A percentile compares a stretch with the other conserved stretches of the same genome.
Evolutionary conservation across 2,888 invertebrate genomes (phyloP).

Genomic region (Drosophila subsilvestris): DNA sequence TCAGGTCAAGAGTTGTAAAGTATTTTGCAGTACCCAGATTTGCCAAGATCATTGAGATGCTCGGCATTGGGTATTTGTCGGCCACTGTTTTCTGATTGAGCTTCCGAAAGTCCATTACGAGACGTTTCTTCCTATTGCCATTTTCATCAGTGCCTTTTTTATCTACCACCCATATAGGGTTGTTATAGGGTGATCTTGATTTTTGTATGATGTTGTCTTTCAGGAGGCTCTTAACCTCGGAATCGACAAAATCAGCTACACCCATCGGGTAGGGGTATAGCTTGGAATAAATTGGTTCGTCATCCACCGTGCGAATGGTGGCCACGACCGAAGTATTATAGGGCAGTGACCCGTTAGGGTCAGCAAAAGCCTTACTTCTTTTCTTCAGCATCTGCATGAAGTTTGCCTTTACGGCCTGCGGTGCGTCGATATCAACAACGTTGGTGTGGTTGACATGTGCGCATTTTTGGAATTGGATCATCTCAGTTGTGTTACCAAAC

Average conservation of each 20-base stretch:
- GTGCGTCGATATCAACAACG: too few species aligned
- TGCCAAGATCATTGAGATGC: background rate
- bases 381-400: constrained; percentile 8
- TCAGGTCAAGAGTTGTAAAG: background rate
- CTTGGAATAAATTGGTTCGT: too few species aligned
- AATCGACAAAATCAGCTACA: too few species aligned
- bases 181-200: too few species aligned
- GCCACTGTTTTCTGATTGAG: background rate
- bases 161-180: background rate
- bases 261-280: too few species aligned
- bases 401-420: background rate
- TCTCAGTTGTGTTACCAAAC: too few species aligned
- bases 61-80: constrained; percentile 4
- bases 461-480: background rate
- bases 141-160: background rate
- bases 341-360: constrained; percentile 3
- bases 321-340: too few species aligned
- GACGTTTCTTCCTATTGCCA: background rate
- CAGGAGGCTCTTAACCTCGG: too few species aligned
- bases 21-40: background rate
- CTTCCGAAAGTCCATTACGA: background rate
- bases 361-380: constrained; percentile 15
- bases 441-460: background rate
- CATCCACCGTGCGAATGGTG: too few species aligned
- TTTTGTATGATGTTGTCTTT: too few species aligned